Base-by-base conservation (phyloP, 2,113 vertebrate genomes). In the Bos javanicus region DNA sequence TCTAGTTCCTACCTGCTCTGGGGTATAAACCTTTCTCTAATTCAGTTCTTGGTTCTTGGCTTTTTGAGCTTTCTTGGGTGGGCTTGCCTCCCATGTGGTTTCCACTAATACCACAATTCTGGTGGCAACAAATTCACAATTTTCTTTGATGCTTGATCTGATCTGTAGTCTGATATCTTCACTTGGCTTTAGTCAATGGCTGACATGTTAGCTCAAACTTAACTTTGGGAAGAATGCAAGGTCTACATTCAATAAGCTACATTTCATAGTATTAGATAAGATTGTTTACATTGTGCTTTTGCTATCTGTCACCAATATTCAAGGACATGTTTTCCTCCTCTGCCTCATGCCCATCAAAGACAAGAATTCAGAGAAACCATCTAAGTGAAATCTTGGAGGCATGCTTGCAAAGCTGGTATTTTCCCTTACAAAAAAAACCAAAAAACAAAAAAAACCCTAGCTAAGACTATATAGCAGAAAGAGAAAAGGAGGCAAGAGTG, bases 81-180 rank as follows among this genome's bases (percentile, higher is more conserved):
- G 50, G 3, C 8, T 74, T 3, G 5, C 2, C 39, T n/a, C 28
- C 21, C 25, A 59, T 1, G 0, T 36, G 10, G 3, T 81, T 76
- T 83, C 30, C 84, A 10, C 28, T 36, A 23, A 3, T 10, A 23
- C 60, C 12, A 67, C 5, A 76, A 12, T 59, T 85, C 7, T 50
- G n/a, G 71, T 3, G 9, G 16, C n/a, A 71, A 5, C 12, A 94
- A 62, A 62, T 54, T 3, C n/a, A 88, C 12, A 54, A 12, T 30
- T 3, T 52, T 84, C 54, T 84, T 14, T 48, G 19, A 54, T 25
- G 1, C 2, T 3, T 81, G 39, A 48, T 7, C 21, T 48, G 5
- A 74, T 46, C 10, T 52, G 3, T 7, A 71, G 5, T 36, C 30
- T 78, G 2, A 2, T 26, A 16, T 28, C 67, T 60, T 74, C 50